Evolutionary conservation across 2,797 vertebrate species (phyloP).

Genomic region (Phylloscopus collybita): DNA sequence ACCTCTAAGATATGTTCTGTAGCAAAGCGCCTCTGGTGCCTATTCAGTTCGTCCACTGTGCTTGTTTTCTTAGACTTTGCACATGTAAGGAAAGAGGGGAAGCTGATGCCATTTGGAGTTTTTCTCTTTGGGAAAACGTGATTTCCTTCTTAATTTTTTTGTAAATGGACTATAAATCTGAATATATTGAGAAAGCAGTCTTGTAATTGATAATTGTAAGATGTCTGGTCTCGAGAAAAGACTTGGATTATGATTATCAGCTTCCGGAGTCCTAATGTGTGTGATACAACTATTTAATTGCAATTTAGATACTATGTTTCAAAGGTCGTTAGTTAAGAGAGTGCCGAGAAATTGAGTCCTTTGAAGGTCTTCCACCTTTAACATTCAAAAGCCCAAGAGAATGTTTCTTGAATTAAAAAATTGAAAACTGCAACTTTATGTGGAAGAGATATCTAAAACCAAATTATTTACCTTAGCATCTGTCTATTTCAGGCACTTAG

Average conservation of each 20-base stretch:
- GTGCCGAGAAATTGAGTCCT: rapidly evolving
- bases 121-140: background rate
- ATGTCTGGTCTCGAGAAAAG: background rate
- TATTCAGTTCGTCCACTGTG: background rate
- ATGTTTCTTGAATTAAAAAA: background rate
- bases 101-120: background rate
- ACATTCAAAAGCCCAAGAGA: background rate
- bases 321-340: background rate
- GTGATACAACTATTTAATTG: background rate
- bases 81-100: rapidly evolving
- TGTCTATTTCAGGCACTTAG: background rate
- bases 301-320: background rate
- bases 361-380: background rate
- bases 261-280: background rate
- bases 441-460: background rate
- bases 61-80: background rate
- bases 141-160: background rate
- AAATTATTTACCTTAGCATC: background rate
- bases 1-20: background rate
- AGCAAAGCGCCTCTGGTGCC: background rate
- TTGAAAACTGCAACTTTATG: background rate
- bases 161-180: background rate
- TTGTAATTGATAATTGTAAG: background rate
- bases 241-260: background rate
- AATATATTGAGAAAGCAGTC: background rate